Evolutionary conservation across 2,797 vertebrate genomes (phyloP), one percentile per base, ranked within the genome.

Genomic region (Cryptoprocta ferox): DNA sequence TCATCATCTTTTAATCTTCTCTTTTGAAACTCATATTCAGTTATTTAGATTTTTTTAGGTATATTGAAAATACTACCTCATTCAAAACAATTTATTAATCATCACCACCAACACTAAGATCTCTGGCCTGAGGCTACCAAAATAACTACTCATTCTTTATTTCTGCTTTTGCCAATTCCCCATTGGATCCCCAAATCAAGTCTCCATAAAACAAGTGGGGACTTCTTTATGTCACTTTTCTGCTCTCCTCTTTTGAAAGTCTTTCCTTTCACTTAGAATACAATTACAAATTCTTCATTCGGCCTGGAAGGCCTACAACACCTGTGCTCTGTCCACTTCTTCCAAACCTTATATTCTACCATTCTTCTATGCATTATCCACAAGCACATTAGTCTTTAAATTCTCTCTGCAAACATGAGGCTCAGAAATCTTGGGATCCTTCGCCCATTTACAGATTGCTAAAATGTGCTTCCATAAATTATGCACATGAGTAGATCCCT

Each of bases 401-500:
- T 76, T 86, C 68, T 89, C 9, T 50, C 81, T 19, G 26, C 14
- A 81, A 26, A 37, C 35, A 37, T 0, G 2, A 65, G 4, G 3
- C 10, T 82, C 32, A 80, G 14, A 19, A 66, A 84, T 84, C 21
- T 42, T 19, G 81, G 12, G 37, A n/a, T 24, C 1, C 0, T 2
- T 18, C 2, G 4, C 4, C 35, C 0, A 11, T 1, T 35, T 10
- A 4, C 1, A 89, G 30, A 14, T 50, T 93, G 3, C 42, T 42
- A 21, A 8, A 45, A 65, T 2, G 5, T 63, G 15, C 21, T 66
- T 59, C 14, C 2, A 9, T 66, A 59, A 59, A 0, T 45, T 63
- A 80, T 1, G 0, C 11, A 32, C 11, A 16, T 10, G 3, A 13
- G 0, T 24, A 42, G 9, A 26, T 70, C 6, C 13, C 1, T 73